These are phyloP conservation scores for Oceanites oceanicus DNA, from an alignment of 2,113 vertebrate genomes.

Conservation along the genomic window DNA sequence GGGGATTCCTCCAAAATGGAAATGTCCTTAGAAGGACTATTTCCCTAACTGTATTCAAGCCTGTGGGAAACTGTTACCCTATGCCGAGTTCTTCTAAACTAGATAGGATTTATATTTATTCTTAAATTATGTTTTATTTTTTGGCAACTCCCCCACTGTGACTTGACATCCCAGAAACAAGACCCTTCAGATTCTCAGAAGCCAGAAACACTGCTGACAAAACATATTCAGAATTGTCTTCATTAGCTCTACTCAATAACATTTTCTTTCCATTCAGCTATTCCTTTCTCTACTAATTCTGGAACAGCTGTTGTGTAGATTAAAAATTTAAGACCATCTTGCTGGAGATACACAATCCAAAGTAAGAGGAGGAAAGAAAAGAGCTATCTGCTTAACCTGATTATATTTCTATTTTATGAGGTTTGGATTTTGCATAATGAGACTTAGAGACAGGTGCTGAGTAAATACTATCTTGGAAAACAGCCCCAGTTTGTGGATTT, in stretches of 20 bases:
- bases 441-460: neutral
- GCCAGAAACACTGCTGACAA: neutral
- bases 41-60: neutral
- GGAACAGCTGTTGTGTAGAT: neutral
- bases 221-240: neutral
- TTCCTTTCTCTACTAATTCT: neutral
- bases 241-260: neutral
- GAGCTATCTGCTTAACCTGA: neutral
- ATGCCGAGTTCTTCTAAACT: slow-evolving; percentile 49
- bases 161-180: slow-evolving; percentile 18
- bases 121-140: slow-evolving; percentile 52
- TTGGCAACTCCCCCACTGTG: slow-evolving; percentile 43
- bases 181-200: slow-evolving; percentile 59
- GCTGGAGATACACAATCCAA: neutral
- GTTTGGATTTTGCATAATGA: neutral
- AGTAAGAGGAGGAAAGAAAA: neutral
- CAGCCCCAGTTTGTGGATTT: neutral
- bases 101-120: slow-evolving; percentile 52
- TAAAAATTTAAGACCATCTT: neutral
- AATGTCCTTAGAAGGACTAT: slow-evolving; percentile 27
- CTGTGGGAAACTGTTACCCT: slow-evolving; percentile 67
- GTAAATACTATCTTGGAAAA: neutral
- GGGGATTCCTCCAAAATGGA: slow-evolving; percentile 52
- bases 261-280: neutral
- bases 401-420: neutral